Conservation (phyloP, 2,797 vertebrate genomes). For the Argentina silus region DNA sequence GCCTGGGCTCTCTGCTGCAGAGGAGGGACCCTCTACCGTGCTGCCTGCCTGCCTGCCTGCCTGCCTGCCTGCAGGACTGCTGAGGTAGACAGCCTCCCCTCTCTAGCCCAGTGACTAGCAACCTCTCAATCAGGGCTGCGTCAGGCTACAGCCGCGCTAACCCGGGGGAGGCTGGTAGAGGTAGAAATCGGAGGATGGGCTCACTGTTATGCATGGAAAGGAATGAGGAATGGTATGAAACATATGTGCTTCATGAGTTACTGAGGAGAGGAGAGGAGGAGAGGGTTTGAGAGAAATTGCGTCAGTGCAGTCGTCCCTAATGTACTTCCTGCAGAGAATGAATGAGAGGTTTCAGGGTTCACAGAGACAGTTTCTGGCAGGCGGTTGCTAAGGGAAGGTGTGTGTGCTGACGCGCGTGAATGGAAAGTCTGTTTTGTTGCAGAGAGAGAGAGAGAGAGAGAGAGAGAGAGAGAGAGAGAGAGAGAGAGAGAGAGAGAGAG, state of each 20-base stretch:
- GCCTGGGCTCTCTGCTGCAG: conserved; percentile 37
- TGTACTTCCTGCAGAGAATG: background rate
- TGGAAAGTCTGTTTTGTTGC: conserved; percentile 28
- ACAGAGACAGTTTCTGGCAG: conserved; percentile 7
- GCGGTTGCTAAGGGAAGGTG: conserved; percentile 8
- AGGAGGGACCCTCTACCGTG: conserved; percentile 18
- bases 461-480: background rate
- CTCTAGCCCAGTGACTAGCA: conserved; percentile 34
- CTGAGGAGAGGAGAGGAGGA: too few relatives aligned
- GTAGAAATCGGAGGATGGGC: background rate
- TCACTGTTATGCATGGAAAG: background rate
- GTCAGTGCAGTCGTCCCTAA: background rate
- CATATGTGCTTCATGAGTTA: background rate
- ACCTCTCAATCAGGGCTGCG: background rate
- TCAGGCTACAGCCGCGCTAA: background rate
- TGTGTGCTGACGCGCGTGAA: background rate
- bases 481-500: background rate
- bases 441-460: conserved; percentile 38
- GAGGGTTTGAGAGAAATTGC: too few relatives aligned
- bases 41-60: background rate
- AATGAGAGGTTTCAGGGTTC: conserved; percentile 28
- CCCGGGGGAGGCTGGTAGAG: background rate
- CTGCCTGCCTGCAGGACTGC: conserved; percentile 28
- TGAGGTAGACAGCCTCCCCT: conserved; percentile 34
- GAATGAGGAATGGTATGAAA: background rate